Conservation (phyloP, 2,797 vertebrate genomes). For the Glyptemys insculpta region DNA sequence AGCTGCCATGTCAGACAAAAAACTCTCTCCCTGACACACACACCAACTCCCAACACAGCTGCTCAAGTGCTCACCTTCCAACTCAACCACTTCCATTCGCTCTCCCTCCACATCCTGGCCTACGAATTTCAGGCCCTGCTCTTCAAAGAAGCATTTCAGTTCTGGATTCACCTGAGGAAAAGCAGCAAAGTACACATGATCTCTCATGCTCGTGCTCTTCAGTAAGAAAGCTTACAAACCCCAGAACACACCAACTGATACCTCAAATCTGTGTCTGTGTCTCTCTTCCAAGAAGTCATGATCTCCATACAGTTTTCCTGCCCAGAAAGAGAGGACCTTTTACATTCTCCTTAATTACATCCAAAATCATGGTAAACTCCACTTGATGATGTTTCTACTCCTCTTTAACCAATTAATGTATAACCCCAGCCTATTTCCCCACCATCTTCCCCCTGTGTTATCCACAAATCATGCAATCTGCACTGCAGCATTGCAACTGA, state of each 20-base stretch:
- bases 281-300: slow-evolving; percentile 92
- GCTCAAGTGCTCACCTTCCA: slow-evolving; percentile 86
- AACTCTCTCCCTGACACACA: not conserved
- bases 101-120: slow-evolving; percentile 95
- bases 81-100: slow-evolving; percentile 95
- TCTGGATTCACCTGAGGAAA: slow-evolving; percentile 92
- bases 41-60: not conserved
- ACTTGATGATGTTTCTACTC: not conserved
- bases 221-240: not conserved
- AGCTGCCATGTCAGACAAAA: not conserved
- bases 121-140: slow-evolving; percentile 91
- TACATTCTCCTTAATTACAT: not conserved
- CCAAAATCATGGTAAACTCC: not conserved
- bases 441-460: not conserved
- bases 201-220: not conserved
- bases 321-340: not conserved
- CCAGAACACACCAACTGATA: slow-evolving; percentile 51
- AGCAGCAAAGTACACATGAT: not conserved
- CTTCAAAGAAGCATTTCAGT: slow-evolving; percentile 90
- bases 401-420: not conserved
- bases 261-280: slow-evolving; percentile 96
- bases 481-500: not conserved
- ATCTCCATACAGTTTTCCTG: slow-evolving; percentile 92
- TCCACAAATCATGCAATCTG: not conserved
- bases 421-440: not conserved